Base-by-base conservation (phyloP, 2,888 invertebrate genomes). In the Torymus auratus region DNA sequence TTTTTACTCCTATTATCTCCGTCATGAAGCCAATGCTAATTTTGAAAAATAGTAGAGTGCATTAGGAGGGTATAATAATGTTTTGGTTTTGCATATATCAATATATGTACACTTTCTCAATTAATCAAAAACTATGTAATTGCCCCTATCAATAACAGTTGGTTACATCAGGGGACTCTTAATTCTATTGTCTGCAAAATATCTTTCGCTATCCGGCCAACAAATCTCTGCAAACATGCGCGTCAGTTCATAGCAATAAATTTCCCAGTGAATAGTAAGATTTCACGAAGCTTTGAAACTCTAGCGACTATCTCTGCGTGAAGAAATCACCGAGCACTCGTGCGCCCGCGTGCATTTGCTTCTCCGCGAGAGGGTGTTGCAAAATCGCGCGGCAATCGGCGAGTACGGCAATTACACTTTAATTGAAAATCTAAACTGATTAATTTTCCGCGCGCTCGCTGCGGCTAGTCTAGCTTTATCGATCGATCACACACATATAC, bases 381-480 rank as follows among this genome's bases (percentile, higher is more conserved):
- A 53, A 79, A 79, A 79, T 64, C 58, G 7, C 41, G 41, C 41
- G 65, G 78, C 71, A 65, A 52, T 65, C 41, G 69, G 20, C 61
- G 41, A 15, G 55, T 55, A 5, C 20, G 17, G 74, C 58, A 28
- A 74, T 74, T 79, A 70, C 52, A 71, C 67, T 80, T 80, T 80
- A 80, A 80, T 80, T 80, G 75, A 80, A 80, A 74, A 76, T 80
- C 67, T 52, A 75, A 80, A 17, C 58, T 20, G 65, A 75, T 71
- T 80, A 80, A 80, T 75, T 80, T 56, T 60, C 64, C 60, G 2
- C 23, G n/a, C 41, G 52, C 41, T 12, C 4, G 20, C 41, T 41
- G 14, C 50, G 17, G 17, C 28, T 14, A 52, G 56, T 14, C n/a
- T 41, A 41, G 7, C 41, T 13, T 41, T 65, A 75, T 70, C 74